These are phyloP conservation scores for Myotis davidii DNA, from an alignment of 2,113 vertebrate genomes.

Conservation along the genomic window DNA sequence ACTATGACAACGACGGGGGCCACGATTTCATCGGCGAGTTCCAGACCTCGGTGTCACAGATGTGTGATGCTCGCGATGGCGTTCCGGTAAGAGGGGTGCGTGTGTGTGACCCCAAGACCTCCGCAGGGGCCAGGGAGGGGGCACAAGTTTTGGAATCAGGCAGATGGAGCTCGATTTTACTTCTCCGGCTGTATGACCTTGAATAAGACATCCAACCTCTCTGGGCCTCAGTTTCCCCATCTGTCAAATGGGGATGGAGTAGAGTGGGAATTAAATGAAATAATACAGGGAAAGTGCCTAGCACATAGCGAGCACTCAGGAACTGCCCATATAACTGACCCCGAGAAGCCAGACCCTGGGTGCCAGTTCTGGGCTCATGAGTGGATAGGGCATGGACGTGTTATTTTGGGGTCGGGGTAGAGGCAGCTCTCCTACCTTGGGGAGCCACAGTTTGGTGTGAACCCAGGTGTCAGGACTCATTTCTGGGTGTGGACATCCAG, in stretches of 20 bases:
- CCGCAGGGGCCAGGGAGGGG: not conserved
- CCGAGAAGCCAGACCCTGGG: not conserved
- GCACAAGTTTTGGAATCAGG: not conserved
- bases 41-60: constrained; percentile 91
- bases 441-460: not conserved
- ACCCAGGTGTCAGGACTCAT: not conserved
- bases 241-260: not conserved
- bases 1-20: constrained; percentile 97
- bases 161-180: not conserved
- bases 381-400: not conserved
- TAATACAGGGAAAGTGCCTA: not conserved
- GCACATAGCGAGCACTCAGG: not conserved
- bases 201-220: not conserved
- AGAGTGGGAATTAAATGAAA: not conserved
- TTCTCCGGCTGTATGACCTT: not conserved
- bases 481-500: not conserved
- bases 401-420: too few relatives aligned
- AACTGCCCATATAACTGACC: not conserved
- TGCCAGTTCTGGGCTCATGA: not conserved
- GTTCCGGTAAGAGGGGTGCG: constrained; percentile 85
- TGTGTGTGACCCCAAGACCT: not conserved
- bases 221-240: not conserved
- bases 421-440: not conserved
- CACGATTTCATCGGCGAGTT: constrained; percentile 99
- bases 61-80: constrained; percentile 93